Base-by-base conservation (phyloP, 2,888 invertebrate species). In the Lypha dubia region DNA sequence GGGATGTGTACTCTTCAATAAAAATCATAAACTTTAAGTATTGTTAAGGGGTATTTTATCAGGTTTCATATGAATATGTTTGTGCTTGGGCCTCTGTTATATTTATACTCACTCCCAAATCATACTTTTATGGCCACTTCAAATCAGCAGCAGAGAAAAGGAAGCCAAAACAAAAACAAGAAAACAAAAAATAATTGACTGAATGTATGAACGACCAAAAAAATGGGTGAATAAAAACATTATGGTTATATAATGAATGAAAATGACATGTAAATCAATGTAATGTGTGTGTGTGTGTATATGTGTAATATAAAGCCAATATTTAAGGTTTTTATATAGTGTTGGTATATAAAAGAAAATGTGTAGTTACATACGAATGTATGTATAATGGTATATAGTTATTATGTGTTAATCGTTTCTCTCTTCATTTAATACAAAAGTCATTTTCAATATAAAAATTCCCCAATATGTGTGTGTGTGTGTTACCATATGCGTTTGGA, bases 181-280 rank as follows among this genome's bases (percentile, higher is more conserved):
- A n/a, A 32, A 3, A 24, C 6, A 13, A 13, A 11, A 22, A 63
- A 41, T 1, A 28, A 38, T 5, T 32, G 28, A 51, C 9, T 28
- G 24, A 67, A 13, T 38, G 13, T 41, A 24, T 11, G 20, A 38
- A 38, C 5, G 24, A 49, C 17, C 4, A 0, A 46, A 28, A 20
- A 41, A n/a, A 60, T 24, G 58, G 11, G 41, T 35, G 28, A 24
- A 58, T 46, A 24, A 20, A 41, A 73, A 58, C 6, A 41, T 32
- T 58, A 17, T 41, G 13, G 20, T 17, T 32, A 24, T 38, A 51
- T 46, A 79, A 65, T 84, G 70, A 75, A 79, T 75, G 51, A 71
- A 70, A 75, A 84, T 65, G 58, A 79, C 63, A 65, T 79, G 71
- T 71, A 79, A 83, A 79, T 77, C 38, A 71, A 62, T 68, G 60